Conservation (phyloP, 1,140 invertebrate species). For the Trichonephila clavipes region DNA sequence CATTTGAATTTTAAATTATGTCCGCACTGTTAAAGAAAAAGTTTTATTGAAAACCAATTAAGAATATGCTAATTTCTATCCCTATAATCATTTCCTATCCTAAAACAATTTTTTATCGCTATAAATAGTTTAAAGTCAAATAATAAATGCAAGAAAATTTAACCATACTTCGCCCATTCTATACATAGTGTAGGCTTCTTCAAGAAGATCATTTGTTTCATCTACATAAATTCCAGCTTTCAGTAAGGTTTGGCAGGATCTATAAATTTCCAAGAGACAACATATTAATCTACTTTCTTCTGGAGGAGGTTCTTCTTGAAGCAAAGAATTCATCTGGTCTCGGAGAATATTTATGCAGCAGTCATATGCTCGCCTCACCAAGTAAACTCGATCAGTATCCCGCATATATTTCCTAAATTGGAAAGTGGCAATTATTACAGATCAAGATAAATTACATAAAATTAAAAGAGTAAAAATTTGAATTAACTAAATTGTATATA, state of each 20-base stretch:
- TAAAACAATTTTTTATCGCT: too few species aligned
- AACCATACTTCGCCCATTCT: slow-evolving; percentile 73
- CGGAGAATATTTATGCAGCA: slow-evolving; percentile 56
- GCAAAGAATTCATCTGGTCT: slow-evolving; percentile 75
- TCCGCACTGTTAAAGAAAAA: too few species aligned
- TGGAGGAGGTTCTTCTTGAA: slow-evolving; percentile 68
- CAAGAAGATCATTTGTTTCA: slow-evolving; percentile 76
- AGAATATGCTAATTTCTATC: too few species aligned
- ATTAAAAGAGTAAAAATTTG: too few species aligned
- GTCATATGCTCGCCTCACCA: slow-evolving; percentile 69
- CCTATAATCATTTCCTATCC: too few species aligned
- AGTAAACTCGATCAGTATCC: slow-evolving; percentile 77
- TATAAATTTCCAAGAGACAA: slow-evolving; percentile 76
- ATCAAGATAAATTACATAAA: too few species aligned
- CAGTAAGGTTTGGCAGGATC: slow-evolving; percentile 70
- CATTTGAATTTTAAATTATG: too few species aligned
- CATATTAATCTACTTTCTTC: slow-evolving; percentile 74
- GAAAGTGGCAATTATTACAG: too few species aligned
- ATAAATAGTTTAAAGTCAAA: too few species aligned
- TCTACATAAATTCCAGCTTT: slow-evolving; percentile 58
- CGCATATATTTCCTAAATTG: slow-evolving; percentile 78
- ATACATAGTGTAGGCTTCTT: slow-evolving; percentile 77
- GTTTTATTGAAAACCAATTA: too few species aligned
- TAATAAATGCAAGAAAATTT: too few species aligned
- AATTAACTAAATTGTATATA: too few species aligned